These are phyloP conservation scores for Acronicta leporina DNA, from an alignment of 2,888 invertebrate species.

Conservation along the genomic window DNA sequence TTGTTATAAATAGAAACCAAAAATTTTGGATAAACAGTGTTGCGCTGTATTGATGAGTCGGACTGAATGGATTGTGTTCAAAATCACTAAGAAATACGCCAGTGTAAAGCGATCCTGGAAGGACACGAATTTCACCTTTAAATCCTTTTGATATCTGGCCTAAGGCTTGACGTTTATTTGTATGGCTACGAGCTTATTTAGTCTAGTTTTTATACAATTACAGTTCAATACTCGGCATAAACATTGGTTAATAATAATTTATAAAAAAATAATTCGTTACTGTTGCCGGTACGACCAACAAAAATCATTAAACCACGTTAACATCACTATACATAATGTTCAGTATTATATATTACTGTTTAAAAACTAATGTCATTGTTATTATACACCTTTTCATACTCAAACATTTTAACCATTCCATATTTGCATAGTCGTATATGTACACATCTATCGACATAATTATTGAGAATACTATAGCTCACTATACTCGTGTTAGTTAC, in stretches of 20 bases:
- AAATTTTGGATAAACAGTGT: slow-evolving; percentile 32
- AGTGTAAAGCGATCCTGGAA: slow-evolving; percentile 33
- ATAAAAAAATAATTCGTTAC: slow-evolving; percentile 19
- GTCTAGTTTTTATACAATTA: slow-evolving; percentile 65
- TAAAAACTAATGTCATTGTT: slow-evolving; percentile 58
- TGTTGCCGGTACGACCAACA: slow-evolving; percentile 18
- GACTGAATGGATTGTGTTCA: slow-evolving; percentile 58
- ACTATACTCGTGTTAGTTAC: slow-evolving; percentile 37
- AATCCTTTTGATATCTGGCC: slow-evolving; percentile 68
- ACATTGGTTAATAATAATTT: slow-evolving; percentile 28
- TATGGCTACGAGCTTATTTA: slow-evolving; percentile 83
- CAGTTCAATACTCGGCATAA: slow-evolving; percentile 38
- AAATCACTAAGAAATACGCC: slow-evolving; percentile 41
- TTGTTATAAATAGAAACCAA: slow-evolving; percentile 49
- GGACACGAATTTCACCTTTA: slow-evolving; percentile 41
- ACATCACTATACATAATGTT: slow-evolving; percentile 23
- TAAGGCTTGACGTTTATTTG: slow-evolving; percentile 76
- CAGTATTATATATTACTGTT: slow-evolving; percentile 49
- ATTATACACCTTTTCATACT: slow-evolving; percentile 82
- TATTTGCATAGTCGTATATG: slow-evolving; percentile 62
- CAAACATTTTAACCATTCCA: slow-evolving; percentile 80
- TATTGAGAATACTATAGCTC: slow-evolving; percentile 28
- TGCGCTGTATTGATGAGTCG: slow-evolving; percentile 44
- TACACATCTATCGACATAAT: slow-evolving; percentile 23
- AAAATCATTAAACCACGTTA: slow-evolving; percentile 20